phyloP scores from a whole-genome alignment of 2,888 invertebrate genomes.

The Ichneumoninae sp. region DNA sequence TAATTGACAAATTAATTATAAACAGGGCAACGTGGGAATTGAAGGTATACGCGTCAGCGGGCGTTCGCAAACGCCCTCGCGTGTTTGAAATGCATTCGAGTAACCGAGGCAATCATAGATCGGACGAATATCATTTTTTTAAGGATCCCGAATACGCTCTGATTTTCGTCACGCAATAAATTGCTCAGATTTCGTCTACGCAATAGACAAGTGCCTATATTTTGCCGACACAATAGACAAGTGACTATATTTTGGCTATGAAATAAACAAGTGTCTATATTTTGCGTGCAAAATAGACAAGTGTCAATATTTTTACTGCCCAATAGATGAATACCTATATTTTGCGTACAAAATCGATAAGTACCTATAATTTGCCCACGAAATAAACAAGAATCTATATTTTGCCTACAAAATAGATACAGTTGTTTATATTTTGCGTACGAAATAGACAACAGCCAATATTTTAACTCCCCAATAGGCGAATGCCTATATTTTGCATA shows the following conservation, averaged over 20 bases:
- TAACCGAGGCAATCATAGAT: slow-evolving; percentile 20
- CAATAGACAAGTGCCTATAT: not conserved
- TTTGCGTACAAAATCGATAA: not conserved
- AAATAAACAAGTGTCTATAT: not conserved
- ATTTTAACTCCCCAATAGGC: too few species aligned
- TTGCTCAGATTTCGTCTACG: too few species aligned
- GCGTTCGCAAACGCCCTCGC: slow-evolving; percentile 43
- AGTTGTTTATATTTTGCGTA: not conserved
- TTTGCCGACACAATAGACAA: not conserved
- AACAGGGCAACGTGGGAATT: slow-evolving; percentile 64
- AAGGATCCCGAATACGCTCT: not conserved
- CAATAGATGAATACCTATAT: too few species aligned
- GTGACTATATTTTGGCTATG: not conserved
- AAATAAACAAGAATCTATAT: not conserved
- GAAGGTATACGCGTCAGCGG: slow-evolving; percentile 54
- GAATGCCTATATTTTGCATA: too few species aligned
- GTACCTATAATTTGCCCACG: too few species aligned
- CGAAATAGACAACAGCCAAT: not conserved
- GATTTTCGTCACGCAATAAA: not conserved
- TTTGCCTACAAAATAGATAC: not conserved
- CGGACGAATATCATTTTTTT: slow-evolving; percentile 6
- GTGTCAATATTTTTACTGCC: too few species aligned
- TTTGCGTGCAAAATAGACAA: not conserved
- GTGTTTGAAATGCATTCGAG: slow-evolving; percentile 39
- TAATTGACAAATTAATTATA: slow-evolving; percentile 73